Evolutionary conservation across 1,140 invertebrate species (phyloP).

Genomic region (Papilio polytes): DNA sequence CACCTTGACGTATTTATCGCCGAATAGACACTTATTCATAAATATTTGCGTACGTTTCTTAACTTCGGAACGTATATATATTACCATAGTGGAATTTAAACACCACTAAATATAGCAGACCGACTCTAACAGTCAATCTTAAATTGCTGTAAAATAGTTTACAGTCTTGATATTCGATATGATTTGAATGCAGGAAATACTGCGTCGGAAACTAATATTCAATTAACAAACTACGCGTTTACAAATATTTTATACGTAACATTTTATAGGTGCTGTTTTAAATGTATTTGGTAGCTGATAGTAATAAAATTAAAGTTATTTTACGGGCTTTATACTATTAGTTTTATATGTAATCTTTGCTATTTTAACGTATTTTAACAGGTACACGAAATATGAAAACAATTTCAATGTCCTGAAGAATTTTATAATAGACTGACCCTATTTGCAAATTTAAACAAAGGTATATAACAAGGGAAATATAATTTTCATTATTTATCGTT

Average conservation of each 20-base stretch:
- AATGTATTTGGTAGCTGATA: slow-evolving; percentile 1
- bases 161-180: slow-evolving; percentile 62
- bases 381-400: no score
- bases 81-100: slow-evolving; percentile 45
- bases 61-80: slow-evolving; percentile 45
- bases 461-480: slow-evolving; percentile 56
- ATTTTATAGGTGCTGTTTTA: slow-evolving; percentile 43
- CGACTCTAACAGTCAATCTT: slow-evolving; percentile 59
- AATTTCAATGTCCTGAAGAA: no score
- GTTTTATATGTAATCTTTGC: no score
- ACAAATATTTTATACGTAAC: slow-evolving; percentile 60
- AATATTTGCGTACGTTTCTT: slow-evolving; percentile 56
- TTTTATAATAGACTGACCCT: no score
- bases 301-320: no score
- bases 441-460: slow-evolving; percentile 33
- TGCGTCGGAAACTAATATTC: slow-evolving; percentile 55
- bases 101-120: slow-evolving; percentile 47
- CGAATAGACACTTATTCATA: slow-evolving; percentile 49
- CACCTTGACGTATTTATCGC: slow-evolving; percentile 49
- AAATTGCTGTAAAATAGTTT: slow-evolving; percentile 68
- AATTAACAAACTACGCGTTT: slow-evolving; percentile 60
- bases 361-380: no score
- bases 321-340: no score
- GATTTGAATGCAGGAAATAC: slow-evolving; percentile 58
- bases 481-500: slow-evolving; percentile 62